phyloP scores from a whole-genome alignment of 2,888 invertebrate species.

The Caenorhabditis angaria region DNA sequence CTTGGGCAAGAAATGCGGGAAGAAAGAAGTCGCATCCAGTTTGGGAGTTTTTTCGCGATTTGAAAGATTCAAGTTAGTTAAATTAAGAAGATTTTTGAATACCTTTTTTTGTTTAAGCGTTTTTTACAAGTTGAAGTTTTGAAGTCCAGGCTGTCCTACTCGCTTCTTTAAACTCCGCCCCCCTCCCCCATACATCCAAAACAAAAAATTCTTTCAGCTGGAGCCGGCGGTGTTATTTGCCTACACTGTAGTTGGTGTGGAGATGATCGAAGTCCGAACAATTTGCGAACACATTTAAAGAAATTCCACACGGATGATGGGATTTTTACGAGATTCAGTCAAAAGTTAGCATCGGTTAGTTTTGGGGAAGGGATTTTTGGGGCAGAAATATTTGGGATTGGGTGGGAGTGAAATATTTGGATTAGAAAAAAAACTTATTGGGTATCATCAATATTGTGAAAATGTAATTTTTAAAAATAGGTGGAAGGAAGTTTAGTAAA shows the following conservation, averaged over 20 bases:
- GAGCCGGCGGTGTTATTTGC: constrained; percentile 60
- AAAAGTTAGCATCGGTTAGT: constrained; percentile 57
- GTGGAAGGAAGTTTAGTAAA: no score
- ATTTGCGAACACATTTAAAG: constrained; percentile 64
- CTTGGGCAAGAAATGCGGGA: constrained; percentile 60
- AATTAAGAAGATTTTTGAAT: not conserved
- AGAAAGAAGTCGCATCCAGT: constrained; percentile 67
- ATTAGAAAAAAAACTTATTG: no score
- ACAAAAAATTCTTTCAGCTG: constrained; percentile 45
- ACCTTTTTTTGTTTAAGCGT: no score
- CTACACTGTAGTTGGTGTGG: constrained; percentile 62
- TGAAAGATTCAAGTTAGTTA: constrained; percentile 60
- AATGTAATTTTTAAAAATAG: no score
- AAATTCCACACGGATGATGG: constrained; percentile 63
- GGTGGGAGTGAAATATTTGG: no score
- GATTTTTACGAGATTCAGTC: constrained; percentile 58
- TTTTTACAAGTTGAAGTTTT: no score
- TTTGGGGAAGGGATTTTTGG: no score
- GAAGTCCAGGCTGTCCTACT: no score
- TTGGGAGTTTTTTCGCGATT: constrained; percentile 66
- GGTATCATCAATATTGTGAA: no score
- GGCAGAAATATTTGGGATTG: no score
- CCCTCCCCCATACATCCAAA: not conserved
- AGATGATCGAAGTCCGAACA: constrained; percentile 65
- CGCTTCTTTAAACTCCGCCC: no score